These are phyloP conservation scores for Venustaconcha ellipsiformis DNA, from an alignment of 1,140 invertebrate genomes.

Conservation along the genomic window DNA sequence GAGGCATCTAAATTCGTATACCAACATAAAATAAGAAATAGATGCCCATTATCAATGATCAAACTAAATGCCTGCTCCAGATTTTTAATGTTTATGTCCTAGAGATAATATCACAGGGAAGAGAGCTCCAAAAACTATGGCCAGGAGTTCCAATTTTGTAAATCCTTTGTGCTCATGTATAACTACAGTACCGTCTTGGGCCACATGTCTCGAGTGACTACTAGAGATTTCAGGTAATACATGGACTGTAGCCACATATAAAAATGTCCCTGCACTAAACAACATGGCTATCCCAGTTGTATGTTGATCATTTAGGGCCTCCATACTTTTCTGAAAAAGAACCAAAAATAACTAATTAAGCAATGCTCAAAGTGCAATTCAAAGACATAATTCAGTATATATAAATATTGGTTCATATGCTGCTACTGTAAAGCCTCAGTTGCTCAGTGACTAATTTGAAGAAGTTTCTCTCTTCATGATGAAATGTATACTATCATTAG, in stretches of 20 bases:
- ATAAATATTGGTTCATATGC: no score
- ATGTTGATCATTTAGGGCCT: slow-evolving; percentile 82
- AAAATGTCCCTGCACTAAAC: slow-evolving; percentile 98
- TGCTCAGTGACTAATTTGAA: no score
- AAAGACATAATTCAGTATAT: no score
- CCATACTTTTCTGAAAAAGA: slow-evolving; percentile 67
- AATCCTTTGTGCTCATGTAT: slow-evolving; percentile 74
- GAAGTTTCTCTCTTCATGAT: no score
- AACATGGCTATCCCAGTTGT: slow-evolving; percentile 97
- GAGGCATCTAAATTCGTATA: no score
- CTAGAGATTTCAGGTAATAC: slow-evolving; percentile 89
- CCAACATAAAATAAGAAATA: no score
- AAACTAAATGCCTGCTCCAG: neutral
- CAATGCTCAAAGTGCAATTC: neutral
- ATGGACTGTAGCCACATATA: slow-evolving; percentile 99
- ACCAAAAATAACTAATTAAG: slow-evolving; percentile 44
- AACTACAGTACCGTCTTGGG: slow-evolving; percentile 70
- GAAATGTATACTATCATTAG: no score
- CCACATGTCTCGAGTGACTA: slow-evolving; percentile 50
- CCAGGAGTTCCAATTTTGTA: slow-evolving; percentile 82
- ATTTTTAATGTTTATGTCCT: slow-evolving; percentile 84
- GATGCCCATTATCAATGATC: neutral
- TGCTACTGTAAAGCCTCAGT: no score
- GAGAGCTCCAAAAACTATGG: slow-evolving; percentile 86
- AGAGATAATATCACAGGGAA: slow-evolving; percentile 89